phyloP scores from a whole-genome alignment of 2,797 vertebrate species.

The Falco columbarius region DNA sequence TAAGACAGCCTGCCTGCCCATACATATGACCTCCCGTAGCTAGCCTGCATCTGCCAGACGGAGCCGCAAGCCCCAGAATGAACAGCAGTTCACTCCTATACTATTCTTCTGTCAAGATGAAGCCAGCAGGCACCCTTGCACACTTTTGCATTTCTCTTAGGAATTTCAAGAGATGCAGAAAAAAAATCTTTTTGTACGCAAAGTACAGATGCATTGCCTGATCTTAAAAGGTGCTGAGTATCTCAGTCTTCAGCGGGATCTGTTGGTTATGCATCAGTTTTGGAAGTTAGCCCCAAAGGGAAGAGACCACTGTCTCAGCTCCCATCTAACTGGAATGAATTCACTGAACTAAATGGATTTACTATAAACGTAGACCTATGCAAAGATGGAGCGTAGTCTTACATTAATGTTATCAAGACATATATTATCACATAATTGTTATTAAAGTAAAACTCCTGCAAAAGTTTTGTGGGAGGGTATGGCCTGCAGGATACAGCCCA shows the following conservation, averaged over 20 bases:
- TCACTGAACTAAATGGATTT: background rate
- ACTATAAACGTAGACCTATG: background rate
- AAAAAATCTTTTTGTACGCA: too few species aligned
- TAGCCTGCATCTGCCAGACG: background rate
- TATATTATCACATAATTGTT: background rate
- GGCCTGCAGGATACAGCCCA: background rate
- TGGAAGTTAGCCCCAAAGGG: background rate
- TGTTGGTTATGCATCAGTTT: background rate
- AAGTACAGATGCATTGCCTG: background rate
- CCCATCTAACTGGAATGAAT: background rate
- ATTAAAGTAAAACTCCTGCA: background rate
- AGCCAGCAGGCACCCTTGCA: fast-evolving
- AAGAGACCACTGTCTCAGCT: background rate
- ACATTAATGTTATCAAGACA: background rate
- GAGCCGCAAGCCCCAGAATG: background rate
- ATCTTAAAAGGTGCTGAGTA: background rate
- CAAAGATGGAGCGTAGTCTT: background rate
- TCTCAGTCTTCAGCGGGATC: background rate
- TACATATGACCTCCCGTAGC: background rate
- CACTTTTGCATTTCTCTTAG: background rate
- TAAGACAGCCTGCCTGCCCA: background rate
- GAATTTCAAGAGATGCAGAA: background rate
- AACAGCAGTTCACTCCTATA: background rate
- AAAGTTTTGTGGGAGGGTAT: background rate
- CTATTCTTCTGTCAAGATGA: background rate